Conservation (phyloP, 2,888 invertebrate species). For the Drosophila algonquin region DNA sequence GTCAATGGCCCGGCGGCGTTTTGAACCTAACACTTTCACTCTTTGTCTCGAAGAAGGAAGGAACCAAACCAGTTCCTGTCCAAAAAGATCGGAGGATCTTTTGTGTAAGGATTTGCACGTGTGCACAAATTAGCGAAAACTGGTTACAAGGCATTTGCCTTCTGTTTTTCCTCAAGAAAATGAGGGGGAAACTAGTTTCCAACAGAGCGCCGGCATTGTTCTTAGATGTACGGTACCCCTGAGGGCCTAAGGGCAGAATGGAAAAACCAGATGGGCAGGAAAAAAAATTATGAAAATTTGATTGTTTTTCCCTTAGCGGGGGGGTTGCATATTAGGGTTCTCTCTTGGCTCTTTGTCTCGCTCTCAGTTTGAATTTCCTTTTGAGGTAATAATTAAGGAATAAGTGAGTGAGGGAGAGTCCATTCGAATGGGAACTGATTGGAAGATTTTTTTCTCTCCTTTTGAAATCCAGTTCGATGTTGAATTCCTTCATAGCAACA, state of each 20-base stretch:
- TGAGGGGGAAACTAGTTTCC: conserved; percentile 39
- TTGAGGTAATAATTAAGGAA: conserved; percentile 42
- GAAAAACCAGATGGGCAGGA: conserved; percentile 54
- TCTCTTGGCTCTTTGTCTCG: neutral
- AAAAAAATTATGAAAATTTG: conserved; percentile 65
- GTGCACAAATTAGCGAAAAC: conserved; percentile 76
- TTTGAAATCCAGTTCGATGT: conserved; percentile 19
- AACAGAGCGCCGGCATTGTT: conserved; percentile 62
- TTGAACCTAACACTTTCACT: conserved; percentile 52
- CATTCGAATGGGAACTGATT: conserved; percentile 42
- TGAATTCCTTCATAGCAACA: conserved; percentile 49
- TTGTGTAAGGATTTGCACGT: conserved; percentile 73
- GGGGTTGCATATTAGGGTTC: conserved; percentile 12
- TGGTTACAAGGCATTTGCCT: conserved; percentile 60
- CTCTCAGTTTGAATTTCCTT: conserved; percentile 41
- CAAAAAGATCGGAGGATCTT: conserved; percentile 31
- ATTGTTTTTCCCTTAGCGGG: conserved; percentile 52
- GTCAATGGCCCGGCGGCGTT: conserved; percentile 60
- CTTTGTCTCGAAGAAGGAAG: conserved; percentile 13
- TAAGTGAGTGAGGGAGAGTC: conserved; percentile 33
- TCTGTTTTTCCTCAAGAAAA: conserved; percentile 54
- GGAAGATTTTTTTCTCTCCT: conserved; percentile 19
- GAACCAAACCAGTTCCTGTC: conserved; percentile 47
- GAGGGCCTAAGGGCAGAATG: neutral
- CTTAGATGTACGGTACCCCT: conserved; percentile 26